Conservation (phyloP, 2,888 invertebrate genomes). For the Mimas tiliae region DNA sequence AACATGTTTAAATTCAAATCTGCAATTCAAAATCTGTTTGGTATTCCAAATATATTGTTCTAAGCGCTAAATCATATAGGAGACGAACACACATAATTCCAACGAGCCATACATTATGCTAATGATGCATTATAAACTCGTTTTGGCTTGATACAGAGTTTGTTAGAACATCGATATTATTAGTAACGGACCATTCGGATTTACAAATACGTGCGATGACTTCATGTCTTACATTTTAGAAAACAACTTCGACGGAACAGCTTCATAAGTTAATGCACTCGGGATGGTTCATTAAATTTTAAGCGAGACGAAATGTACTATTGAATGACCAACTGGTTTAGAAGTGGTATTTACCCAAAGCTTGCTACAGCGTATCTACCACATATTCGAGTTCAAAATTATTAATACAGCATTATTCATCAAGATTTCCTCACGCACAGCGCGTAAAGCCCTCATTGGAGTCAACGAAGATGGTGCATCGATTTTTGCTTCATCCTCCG, state of each 20-base stretch:
- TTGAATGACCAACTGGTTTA: neutral
- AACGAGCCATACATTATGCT: constrained; percentile 17
- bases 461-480: constrained; percentile 1
- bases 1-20: neutral
- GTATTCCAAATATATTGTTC: neutral
- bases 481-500: constrained; percentile 12
- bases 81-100: constrained; percentile 6
- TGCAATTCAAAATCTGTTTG: neutral
- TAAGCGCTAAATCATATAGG: neutral
- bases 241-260: neutral
- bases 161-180: constrained; percentile 29
- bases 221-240: constrained; percentile 8
- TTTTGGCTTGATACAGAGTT: constrained; percentile 22
- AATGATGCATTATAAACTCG: constrained; percentile 26
- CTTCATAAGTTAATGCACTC: constrained; percentile 1
- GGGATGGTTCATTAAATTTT: neutral
- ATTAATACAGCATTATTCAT: constrained; percentile 10
- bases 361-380: too few relatives aligned
- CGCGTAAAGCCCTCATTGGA: neutral
- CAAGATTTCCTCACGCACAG: neutral
- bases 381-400: too few relatives aligned
- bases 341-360: too few relatives aligned
- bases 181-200: constrained; percentile 21
- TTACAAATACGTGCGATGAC: constrained; percentile 5
- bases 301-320: neutral